Evolutionary conservation across 2,888 invertebrate species (phyloP), one percentile per base, ranked within the genome.

Genomic region (Andrena bucephala): DNA sequence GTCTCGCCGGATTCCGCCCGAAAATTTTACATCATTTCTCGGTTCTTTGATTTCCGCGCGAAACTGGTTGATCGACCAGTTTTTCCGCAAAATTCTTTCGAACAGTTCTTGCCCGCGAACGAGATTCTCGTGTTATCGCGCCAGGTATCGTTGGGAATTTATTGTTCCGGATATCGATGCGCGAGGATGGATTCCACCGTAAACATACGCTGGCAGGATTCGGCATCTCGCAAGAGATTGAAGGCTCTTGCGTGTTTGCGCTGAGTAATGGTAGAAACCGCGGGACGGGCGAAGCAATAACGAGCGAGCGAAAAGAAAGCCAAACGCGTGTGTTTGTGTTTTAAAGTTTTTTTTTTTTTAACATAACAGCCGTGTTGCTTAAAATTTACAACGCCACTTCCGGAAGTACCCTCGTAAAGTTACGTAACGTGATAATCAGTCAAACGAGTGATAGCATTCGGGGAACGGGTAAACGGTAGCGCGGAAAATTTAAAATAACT

Each of bases 351-450:
- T 13, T 20, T 20, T 20, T 0, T 33, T 52, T 24, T 16, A 24
- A 68, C 36, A 16, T 36, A 68, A 57, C 59, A 13, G 20, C 24
- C 24, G 57, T 13, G 27, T 57, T 59, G 24, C 29, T 52, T 52
- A 52, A 29, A 59, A 59, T 59, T 59, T 59, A 2, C 59, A 59
- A 59, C 29, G 29, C 16, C 29, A 6, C 27, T 29, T 10, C 13
- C 66, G 52, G 13, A 69, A 48, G 50, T 57, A 10, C 57, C 10
- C 31, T 66, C 29, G 31, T 52, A 42, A 66, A 42, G 29, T 79
- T 71, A 52, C 59, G 33, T 57, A 62, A 80, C n/a, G 16, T 4
- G 2, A 62, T 60, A 79, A 79, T 69, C 63, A 24, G 36, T 42
- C 33, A 29, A 50, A 27, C 65, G 16, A 27, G 20, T 27, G 48